Evolutionary conservation across 1,140 invertebrate species (phyloP), one percentile per base, ranked within the genome.

Genomic region (Drosophila subpulchrella): DNA sequence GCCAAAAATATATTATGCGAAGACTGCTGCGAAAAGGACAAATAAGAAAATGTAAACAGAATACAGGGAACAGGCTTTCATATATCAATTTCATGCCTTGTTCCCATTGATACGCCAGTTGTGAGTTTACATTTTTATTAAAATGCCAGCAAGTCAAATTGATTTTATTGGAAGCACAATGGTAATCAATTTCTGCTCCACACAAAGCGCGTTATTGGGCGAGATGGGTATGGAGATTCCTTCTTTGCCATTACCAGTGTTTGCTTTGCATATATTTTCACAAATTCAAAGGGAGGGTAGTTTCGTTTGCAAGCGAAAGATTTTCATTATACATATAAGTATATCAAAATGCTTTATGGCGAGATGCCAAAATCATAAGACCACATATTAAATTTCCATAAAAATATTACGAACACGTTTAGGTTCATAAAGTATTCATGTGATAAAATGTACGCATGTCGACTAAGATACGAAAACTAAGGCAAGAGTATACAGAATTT

Each of bases 121-220:
- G 51, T 36, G 51, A 51, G 54, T 51, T 55, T 63, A 85, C 75
- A 84, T 80, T 84, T 84, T 80, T 62, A 85, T 85, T 81, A 81
- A 85, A 85, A 78, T 65, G 30, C 59, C 60, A 61, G 53, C 62
- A 44, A 75, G 53, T 65, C 36, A 57, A 75, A 61, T 48, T 65
- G 67, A 78, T 78, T 78, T 72, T 41, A 55, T 53, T 48, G 75
- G 11, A 13, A 15, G 17, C 41, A 55, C 48, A 65, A 55, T 47
- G 66, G 66, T 46, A 66, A 70, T 70, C 39, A 70, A 67, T 67
- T 38, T 20, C 38, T 4, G n/a, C 12, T 39, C 66, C 41, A 32
- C 48, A 47, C 38, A 53, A 30, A 44, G 12, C 36, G 36, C 62
- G 32, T 13, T 20, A 11, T 38, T 34, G 3, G 5, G 44, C 17